Evolutionary conservation across 2,888 invertebrate species (phyloP).

Genomic region (Zhuqinia jingwanae): DNA sequence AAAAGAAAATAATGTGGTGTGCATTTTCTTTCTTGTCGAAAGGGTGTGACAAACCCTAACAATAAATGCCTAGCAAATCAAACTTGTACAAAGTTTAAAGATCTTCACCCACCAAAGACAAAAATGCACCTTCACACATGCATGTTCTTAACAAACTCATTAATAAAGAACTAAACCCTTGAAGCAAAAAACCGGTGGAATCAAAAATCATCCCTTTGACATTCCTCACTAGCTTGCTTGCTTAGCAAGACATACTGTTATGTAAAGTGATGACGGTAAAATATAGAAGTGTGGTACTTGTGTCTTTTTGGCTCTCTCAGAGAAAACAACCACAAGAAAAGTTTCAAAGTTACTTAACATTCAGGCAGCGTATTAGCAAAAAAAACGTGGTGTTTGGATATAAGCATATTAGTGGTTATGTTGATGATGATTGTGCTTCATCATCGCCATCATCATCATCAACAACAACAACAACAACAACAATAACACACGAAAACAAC

Average conservation of each 20-base stretch:
- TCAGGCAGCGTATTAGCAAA: constrained; percentile 46
- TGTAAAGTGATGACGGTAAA: neutral
- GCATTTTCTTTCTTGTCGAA: constrained; percentile 47
- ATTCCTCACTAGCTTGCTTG: constrained; percentile 21
- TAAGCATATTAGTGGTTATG: constrained; percentile 10
- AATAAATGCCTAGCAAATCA: constrained; percentile 61
- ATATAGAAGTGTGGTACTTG: too few species aligned
- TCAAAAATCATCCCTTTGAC: constrained; percentile 56
- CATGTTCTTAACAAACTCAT: too few species aligned
- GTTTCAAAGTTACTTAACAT: constrained; percentile 40
- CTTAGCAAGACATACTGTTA: neutral
- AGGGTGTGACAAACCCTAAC: constrained; percentile 62
- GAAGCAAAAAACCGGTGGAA: constrained; percentile 23
- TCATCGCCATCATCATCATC: constrained; percentile 53
- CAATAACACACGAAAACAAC: constrained; percentile 33
- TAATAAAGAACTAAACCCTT: constrained; percentile 8
- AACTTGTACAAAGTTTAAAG: constrained; percentile 43
- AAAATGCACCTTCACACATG: too few species aligned
- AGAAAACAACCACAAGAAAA: constrained; percentile 17
- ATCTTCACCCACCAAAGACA: too few species aligned
- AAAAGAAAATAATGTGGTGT: constrained; percentile 41
- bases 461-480: constrained; percentile 27
- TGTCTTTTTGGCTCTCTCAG: too few species aligned
- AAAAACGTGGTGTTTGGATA: neutral
- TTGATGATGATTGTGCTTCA: constrained; percentile 43